Conservation (phyloP, 2,888 invertebrate genomes). For the Tiliacea citrago region DNA sequence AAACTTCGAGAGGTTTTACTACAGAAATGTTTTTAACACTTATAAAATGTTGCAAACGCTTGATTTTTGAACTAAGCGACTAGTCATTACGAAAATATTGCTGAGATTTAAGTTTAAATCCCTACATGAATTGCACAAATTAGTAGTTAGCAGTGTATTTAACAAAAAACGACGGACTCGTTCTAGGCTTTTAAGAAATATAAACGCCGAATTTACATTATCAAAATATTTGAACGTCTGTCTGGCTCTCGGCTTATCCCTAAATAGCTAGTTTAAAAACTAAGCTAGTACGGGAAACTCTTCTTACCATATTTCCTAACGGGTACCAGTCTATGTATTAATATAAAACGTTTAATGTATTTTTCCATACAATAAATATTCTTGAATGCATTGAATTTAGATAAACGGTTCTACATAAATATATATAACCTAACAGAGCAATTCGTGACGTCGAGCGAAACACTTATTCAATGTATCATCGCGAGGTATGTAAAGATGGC, state of each 20-base stretch:
- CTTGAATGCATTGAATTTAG: slow-evolving; percentile 50
- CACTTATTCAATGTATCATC: slow-evolving; percentile 35
- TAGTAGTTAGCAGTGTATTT: slow-evolving; percentile 3
- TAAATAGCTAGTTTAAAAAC: background rate
- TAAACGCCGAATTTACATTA: slow-evolving; percentile 26
- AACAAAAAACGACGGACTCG: background rate
- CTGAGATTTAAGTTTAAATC: slow-evolving; percentile 5
- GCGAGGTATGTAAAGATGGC: slow-evolving; percentile 5
- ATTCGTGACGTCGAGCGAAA: slow-evolving; percentile 32
- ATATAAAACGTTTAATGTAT: slow-evolving; percentile 24
- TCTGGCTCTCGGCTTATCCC: background rate
- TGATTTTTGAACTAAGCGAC: background rate
- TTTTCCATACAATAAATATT: slow-evolving; percentile 43
- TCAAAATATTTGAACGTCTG: slow-evolving; percentile 22
- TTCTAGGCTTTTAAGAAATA: slow-evolving; percentile 16
- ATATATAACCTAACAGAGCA: slow-evolving; percentile 24
- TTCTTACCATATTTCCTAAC: background rate
- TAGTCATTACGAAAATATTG: background rate
- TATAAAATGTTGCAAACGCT: background rate
- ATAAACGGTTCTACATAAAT: slow-evolving; percentile 26
- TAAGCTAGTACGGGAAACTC: background rate
- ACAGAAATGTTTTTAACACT: background rate
- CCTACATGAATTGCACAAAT: background rate
- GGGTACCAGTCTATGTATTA: background rate
- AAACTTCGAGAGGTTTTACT: background rate